Evolutionary conservation across 1,140 invertebrate species (phyloP), one percentile per base, ranked within the genome.

Genomic region (Drosophila neocordata): DNA sequence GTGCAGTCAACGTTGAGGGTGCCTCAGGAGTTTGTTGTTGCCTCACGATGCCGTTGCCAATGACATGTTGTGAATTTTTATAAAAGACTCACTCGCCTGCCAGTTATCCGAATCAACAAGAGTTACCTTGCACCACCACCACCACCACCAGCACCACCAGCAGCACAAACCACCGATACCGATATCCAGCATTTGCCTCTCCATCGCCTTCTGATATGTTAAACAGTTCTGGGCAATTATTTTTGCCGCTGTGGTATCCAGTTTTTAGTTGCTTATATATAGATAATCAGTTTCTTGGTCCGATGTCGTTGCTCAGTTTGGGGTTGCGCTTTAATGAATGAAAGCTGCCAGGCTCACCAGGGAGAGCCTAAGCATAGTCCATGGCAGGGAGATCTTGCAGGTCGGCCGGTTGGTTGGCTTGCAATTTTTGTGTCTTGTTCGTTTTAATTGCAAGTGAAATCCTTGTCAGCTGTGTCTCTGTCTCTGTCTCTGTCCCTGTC

Each of bases 151-250:
- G 15, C 38, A 41, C 3, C 41, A 48, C 7, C 15, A 48, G 3
- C 15, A 11, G n/a, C 57, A 44, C 6, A 18, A 5, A 48, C 15
- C 41, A 48, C 41, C 15, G 41, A 44, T 20, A 48, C 41, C 15
- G 27, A 31, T 31, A 31, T 6, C 27, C 4, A 48, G 15, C 41
- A 20, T 48, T n/a, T 20, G 18, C 15, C 18, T 6, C 24, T 35
- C 13, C 22, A 9, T 34, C 53, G 37, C 58, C 31, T 71, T 65
- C 69, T 83, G 83, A 88, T 88, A 88, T 88, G 83, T 88, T 88
- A 88, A 88, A 88, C 83, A 88, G 83, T 88, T 88, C 83, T 88
- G 83, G 83, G 84, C 84, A 88, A 88, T 88, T 88, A 85, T 85
- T 88, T 31, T 31, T 31, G 48, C 27, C 34, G 20, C 73, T 72